A percentile compares a stretch with the other conserved stretches of the same genome.
Conservation (phyloP, 1,140 invertebrate genomes). For the Drosophila navojoa region DNA sequence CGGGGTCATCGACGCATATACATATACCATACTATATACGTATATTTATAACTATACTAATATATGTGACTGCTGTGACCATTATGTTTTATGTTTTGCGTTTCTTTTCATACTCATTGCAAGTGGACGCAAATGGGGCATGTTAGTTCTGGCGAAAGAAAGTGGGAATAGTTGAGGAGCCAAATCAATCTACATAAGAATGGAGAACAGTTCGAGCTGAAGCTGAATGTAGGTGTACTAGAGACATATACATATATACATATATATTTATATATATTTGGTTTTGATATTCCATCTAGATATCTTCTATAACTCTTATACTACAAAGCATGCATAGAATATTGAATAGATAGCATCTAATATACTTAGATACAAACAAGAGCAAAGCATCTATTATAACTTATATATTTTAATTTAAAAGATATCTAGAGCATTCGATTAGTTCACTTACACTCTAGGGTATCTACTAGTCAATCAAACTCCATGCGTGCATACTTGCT, state of each 20-base stretch:
- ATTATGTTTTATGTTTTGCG: constrained; percentile 67
- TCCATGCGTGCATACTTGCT: not conserved
- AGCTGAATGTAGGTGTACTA: no score
- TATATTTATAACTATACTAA: not conserved
- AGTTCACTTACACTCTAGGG: not conserved
- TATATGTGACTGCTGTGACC: constrained; percentile 38
- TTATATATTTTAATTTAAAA: no score
- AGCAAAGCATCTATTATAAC: no score
- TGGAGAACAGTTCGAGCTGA: not conserved
- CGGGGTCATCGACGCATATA: constrained; percentile 29
- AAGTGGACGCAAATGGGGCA: not conserved
- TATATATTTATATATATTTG: no score
- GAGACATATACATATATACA: no score
- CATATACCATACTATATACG: not conserved
- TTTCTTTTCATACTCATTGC: constrained; percentile 5
- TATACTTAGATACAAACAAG: no score
- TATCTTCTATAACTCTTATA: no score
- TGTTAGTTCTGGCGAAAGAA: not conserved
- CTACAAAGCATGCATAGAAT: no score
- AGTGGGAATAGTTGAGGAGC: not conserved
- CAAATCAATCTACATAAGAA: not conserved
- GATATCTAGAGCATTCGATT: no score
- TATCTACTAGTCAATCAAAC: not conserved
- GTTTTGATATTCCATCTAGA: no score
- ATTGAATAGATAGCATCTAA: no score